Evolutionary conservation across 2,113 vertebrate species (phyloP).

Genomic region (Oceanites oceanicus): DNA sequence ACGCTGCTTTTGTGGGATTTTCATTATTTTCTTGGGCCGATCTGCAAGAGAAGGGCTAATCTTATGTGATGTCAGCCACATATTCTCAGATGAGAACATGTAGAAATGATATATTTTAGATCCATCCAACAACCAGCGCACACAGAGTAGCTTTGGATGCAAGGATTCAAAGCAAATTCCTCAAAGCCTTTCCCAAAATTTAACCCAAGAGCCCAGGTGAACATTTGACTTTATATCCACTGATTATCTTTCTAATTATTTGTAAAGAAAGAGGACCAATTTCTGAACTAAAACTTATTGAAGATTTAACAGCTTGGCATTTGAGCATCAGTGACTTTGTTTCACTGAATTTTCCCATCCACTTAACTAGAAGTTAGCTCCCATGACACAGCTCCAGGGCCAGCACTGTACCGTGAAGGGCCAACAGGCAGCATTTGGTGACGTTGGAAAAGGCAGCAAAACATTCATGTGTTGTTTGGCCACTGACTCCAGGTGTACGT

Average conservation of each 20-base stretch:
- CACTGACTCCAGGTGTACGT: background rate
- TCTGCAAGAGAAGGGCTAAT: background rate
- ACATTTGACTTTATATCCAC: background rate
- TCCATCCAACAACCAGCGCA: background rate
- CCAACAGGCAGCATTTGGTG: background rate
- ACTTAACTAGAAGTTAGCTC: background rate
- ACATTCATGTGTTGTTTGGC: background rate
- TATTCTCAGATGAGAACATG: background rate
- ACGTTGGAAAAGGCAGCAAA: background rate
- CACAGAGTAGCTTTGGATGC: background rate
- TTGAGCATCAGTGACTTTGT: background rate
- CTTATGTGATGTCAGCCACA: background rate
- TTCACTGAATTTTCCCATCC: background rate
- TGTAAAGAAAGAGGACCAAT: background rate
- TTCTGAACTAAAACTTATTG: background rate
- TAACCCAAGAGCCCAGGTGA: background rate
- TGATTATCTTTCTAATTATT: background rate
- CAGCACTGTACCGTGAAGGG: background rate
- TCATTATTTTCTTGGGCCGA: background rate
- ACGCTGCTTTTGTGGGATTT: background rate
- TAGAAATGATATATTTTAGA: background rate
- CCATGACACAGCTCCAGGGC: background rate
- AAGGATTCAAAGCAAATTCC: background rate
- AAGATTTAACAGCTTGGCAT: background rate
- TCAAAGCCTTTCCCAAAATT: background rate